Evolutionary conservation across 2,888 invertebrate genomes (phyloP).

Genomic region (Amblyjoppa proteus): DNA sequence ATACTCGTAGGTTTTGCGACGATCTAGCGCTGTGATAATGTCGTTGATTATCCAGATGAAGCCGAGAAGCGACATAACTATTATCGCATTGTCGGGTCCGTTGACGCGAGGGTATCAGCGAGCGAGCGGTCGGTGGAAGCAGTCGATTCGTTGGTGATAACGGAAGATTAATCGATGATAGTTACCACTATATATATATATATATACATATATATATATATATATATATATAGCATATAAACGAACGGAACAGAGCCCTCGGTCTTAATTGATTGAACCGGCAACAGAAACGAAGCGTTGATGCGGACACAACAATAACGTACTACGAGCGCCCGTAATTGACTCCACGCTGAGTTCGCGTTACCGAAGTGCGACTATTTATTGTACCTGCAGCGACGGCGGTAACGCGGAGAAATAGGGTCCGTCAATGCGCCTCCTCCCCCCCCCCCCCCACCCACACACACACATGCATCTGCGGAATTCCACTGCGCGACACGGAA

Average conservation of each 20-base stretch:
- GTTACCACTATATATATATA: slow-evolving; percentile 1
- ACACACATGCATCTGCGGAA: background rate
- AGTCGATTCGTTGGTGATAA: slow-evolving; percentile 18
- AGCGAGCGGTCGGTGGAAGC: slow-evolving; percentile 4
- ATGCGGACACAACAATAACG: slow-evolving; percentile 23
- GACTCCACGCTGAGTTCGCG: slow-evolving; percentile 26
- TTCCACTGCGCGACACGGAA: background rate
- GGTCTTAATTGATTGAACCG: slow-evolving; percentile 46
- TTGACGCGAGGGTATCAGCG: slow-evolving; percentile 7
- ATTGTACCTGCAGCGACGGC: slow-evolving; percentile 1
- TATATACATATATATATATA: background rate
- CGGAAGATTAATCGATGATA: slow-evolving; percentile 38
- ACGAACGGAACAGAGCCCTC: slow-evolving; percentile 1
- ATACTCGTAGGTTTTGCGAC: background rate
- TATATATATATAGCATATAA: background rate
- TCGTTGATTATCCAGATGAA: slow-evolving; percentile 29
- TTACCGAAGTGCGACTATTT: slow-evolving; percentile 17
- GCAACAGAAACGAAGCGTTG: background rate
- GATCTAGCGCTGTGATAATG: background rate
- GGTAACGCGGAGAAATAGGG: slow-evolving; percentile 8
- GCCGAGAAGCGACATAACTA: slow-evolving; percentile 25
- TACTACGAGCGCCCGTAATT: slow-evolving; percentile 22
- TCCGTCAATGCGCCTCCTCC: background rate
- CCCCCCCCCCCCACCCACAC: background rate
- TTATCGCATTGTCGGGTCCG: slow-evolving; percentile 9